phyloP scores from a whole-genome alignment of 2,888 invertebrate genomes.

The Empis stercorea region DNA sequence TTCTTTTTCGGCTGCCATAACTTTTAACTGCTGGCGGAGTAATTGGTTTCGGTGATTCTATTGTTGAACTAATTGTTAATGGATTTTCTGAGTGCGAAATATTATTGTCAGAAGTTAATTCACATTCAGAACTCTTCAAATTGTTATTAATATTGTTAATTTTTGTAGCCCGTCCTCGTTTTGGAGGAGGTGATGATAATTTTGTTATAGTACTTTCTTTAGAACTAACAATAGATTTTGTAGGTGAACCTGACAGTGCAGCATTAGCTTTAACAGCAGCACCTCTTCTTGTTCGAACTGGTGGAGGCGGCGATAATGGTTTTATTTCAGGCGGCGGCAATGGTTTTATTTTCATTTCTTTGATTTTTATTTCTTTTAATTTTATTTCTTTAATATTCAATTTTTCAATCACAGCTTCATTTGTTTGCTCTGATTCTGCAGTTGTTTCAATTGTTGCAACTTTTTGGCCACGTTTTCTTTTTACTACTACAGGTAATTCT shows the following conservation, averaged over 20 bases:
- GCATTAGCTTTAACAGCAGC: not conserved
- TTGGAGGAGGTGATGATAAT: not conserved
- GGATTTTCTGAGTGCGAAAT: not conserved
- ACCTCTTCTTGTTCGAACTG: not conserved
- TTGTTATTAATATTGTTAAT: constrained; percentile 13
- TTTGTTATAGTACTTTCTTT: not conserved
- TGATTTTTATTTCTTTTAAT: not conserved
- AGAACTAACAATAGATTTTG: not conserved
- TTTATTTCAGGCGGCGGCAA: not conserved
- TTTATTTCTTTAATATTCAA: not conserved
- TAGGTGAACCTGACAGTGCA: not conserved
- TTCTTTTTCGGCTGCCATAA: constrained; percentile 13
- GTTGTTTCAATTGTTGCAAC: no score
- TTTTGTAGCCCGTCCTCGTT: constrained; percentile 11
- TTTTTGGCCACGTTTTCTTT: no score
- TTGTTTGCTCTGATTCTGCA: no score
- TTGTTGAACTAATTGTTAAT: not conserved
- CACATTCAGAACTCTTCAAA: constrained; percentile 9
- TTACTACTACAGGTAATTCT: no score
- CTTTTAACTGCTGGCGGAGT: constrained; percentile 5
- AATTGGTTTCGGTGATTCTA: not conserved
- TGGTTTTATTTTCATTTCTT: not conserved
- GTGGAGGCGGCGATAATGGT: not conserved
- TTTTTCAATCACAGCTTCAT: no score
- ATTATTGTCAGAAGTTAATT: not conserved